Percentiles rank a stretch among this genome's conserved stretches.
Evolutionary conservation across 2,113 vertebrate species (phyloP).

Genomic region (Chaetodon trifascialis): DNA sequence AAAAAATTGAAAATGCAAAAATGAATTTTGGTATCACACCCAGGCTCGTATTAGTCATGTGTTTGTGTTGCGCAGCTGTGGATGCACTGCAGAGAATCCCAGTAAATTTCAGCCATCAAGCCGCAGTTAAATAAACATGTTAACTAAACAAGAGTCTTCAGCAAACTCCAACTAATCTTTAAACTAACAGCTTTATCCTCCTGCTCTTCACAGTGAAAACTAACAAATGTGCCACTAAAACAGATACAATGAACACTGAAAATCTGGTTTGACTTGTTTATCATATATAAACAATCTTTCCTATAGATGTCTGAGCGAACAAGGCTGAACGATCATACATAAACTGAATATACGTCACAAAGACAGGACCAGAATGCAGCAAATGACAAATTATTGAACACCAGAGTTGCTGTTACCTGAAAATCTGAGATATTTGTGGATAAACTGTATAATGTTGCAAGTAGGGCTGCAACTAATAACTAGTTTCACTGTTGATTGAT

Average conservation of each 20-base stretch:
- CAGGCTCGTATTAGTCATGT: neutral
- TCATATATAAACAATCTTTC: neutral
- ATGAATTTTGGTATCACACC: neutral
- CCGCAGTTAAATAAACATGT: conserved; percentile 1
- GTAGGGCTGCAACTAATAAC: too few species aligned
- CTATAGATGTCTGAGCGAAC: neutral
- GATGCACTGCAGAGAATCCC: neutral
- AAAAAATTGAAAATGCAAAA: neutral
- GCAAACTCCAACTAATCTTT: neutral
- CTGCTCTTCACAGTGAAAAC: neutral
- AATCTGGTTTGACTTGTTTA: neutral
- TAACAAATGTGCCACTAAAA: neutral
- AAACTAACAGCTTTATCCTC: neutral
- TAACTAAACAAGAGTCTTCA: neutral
- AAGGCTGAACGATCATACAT: too few species aligned
- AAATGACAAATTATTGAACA: neutral
- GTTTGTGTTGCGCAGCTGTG: neutral
- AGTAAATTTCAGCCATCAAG: neutral
- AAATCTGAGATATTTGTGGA: neutral
- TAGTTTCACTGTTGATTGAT: too few species aligned
- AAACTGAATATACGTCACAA: neutral
- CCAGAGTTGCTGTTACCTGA: neutral
- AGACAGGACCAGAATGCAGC: neutral
- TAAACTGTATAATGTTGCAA: neutral
- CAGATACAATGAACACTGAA: neutral